A percentile compares a stretch with the other conserved stretches of the same genome.
phyloP scores from a whole-genome alignment of 2,797 vertebrate species.

The Mus caroli region DNA sequence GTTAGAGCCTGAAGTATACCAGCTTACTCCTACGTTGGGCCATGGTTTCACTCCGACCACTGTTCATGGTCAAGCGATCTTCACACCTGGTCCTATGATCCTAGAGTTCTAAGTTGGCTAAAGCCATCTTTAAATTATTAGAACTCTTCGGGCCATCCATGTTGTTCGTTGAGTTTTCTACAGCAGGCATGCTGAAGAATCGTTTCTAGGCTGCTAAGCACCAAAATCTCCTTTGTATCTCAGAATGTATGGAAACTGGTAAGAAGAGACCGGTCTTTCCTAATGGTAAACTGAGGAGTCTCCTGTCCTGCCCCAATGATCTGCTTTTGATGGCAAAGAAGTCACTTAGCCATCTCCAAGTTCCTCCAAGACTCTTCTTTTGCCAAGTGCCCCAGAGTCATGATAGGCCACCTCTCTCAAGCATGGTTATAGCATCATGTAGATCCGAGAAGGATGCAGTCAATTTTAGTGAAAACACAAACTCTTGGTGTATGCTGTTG shows the following conservation, averaged over 20 bases:
- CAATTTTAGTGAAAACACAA: background rate
- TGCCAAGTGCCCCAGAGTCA: background rate
- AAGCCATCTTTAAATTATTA: background rate
- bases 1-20: background rate
- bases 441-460: background rate
- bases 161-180: background rate
- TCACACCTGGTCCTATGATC: background rate
- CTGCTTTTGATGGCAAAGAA: slow-evolving; percentile 10
- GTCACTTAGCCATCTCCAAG: background rate
- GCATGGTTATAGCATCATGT: background rate
- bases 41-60: background rate
- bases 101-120: background rate
- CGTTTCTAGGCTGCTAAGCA: background rate
- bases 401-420: background rate
- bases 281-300: background rate
- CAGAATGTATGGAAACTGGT: background rate
- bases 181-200: background rate
- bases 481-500: background rate
- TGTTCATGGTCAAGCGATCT: background rate
- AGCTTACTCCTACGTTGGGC: background rate
- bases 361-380: background rate
- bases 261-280: background rate
- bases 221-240: background rate
- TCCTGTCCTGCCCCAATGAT: background rate
- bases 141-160: background rate